These are phyloP conservation scores for Zaprionus taronus DNA, from an alignment of 1,140 invertebrate genomes.

Conservation along the genomic window DNA sequence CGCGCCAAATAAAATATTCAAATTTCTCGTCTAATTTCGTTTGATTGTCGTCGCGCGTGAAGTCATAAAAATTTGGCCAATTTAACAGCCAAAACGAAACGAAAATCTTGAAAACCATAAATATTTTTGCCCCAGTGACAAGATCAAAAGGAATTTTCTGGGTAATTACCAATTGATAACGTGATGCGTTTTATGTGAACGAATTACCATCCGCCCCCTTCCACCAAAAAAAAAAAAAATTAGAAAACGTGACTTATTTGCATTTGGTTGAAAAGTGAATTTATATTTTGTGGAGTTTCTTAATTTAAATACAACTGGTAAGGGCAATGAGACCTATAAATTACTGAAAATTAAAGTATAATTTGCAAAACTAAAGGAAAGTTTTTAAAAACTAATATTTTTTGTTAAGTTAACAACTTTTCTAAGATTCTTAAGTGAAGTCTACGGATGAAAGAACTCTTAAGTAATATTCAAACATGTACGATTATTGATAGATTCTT, in stretches of 20 bases:
- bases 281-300: constrained; percentile 33
- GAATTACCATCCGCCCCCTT: not conserved
- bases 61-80: constrained; percentile 42
- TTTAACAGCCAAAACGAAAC: constrained; percentile 36
- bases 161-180: constrained; percentile 66
- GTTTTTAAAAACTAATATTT: not conserved
- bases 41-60: constrained; percentile 54
- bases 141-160: constrained; percentile 61
- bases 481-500: not conserved
- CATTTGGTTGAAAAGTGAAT: constrained; percentile 23
- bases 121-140: constrained; percentile 51
- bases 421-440: too few relatives aligned
- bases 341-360: too few relatives aligned
- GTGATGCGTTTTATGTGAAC: constrained; percentile 61
- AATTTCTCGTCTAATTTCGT: constrained; percentile 38
- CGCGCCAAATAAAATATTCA: constrained; percentile 31
- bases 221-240: not conserved
- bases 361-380: not conserved
- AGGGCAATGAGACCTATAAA: not conserved
- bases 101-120: constrained; percentile 66
- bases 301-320: constrained; percentile 11
- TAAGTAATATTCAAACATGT: too few relatives aligned
- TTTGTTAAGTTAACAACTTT: too few relatives aligned
- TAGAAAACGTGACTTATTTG: constrained; percentile 28
- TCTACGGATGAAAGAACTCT: too few relatives aligned